Percentiles rank a stretch among this genome's conserved stretches.
Evolutionary conservation across 2,797 vertebrate genomes (phyloP).

Genomic region (Anguilla obscura): DNA sequence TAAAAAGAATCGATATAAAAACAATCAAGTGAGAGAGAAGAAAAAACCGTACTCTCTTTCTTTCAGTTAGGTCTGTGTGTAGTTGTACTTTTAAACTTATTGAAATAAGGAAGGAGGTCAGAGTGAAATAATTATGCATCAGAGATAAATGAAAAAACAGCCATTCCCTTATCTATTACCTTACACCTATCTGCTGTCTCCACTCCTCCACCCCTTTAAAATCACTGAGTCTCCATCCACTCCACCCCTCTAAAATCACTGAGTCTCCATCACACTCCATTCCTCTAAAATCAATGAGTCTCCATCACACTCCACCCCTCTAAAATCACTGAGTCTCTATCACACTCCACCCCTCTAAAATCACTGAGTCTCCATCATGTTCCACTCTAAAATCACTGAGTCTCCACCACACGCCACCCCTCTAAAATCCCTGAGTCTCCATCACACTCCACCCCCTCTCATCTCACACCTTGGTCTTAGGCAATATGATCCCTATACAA

Average conservation of each 20-base stretch:
- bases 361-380: background rate
- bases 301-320: background rate
- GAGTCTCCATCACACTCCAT: background rate
- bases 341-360: too few relatives aligned
- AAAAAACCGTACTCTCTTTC: conserved; percentile 18
- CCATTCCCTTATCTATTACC: background rate
- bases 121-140: background rate
- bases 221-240: background rate
- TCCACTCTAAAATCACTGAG: background rate
- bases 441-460: conserved; percentile 18
- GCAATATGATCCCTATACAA: background rate
- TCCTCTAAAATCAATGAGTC: background rate
- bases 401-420: background rate
- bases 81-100: background rate
- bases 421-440: background rate
- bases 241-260: background rate
- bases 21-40: conserved; percentile 52
- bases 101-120: background rate
- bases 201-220: background rate
- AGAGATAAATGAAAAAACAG: conserved; percentile 5
- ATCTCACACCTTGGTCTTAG: background rate
- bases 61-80: background rate
- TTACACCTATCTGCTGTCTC: background rate
- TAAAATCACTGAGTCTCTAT: too few relatives aligned
- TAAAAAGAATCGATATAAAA: conserved; percentile 58